Evolutionary conservation across 2,113 vertebrate species (phyloP), one percentile per base, ranked within the genome.

Genomic region (Penelope pileata): DNA sequence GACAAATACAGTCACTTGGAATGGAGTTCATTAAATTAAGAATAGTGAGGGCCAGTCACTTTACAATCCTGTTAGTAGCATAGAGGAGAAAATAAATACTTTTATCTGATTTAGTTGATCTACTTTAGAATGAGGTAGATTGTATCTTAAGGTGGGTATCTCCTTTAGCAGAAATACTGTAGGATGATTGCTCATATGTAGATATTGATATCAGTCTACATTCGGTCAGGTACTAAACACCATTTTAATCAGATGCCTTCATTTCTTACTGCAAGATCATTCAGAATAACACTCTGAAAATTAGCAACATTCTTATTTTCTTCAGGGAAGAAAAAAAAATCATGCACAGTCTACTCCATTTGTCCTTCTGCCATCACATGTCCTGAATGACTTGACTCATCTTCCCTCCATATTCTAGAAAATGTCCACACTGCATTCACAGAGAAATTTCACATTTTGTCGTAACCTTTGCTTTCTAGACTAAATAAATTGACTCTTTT

Each of bases 61-160:
- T 13, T 54, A 18, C 1, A 0, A 6, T 67, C 29, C n/a, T 4
- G 5, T 66, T 58, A n/a, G n/a, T n/a, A n/a, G n/a, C n/a, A 51
- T 2, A 62, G 12, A 30, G 26, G 27, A 67, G 7, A 42, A 79
- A 83, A 75, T 29, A 70, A 83, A 34, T 7, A 27, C 3, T 76
- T 70, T 67, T 51, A 24, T 29, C 42, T 54, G 60, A 60, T 7
- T 7, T 70, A 26, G n/a, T 0, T 72, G 26, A 34, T 58, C 14
- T 48, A 6, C 7, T 60, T 50, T 45, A 29, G 29, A 30, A 63
- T 58, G 19, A 66, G 15, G n/a, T 66, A 62, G 7, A 45, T 16
- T 3, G 1, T 29, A 14, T 9, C 4, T 42, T 69, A 50, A n/a
- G 17, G 36, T n/a, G 6, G 18, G 3, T 23, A 40, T 42, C 12